These are phyloP conservation scores for Silurus meridionalis DNA, from an alignment of 2,113 vertebrate species.

Conservation along the genomic window DNA sequence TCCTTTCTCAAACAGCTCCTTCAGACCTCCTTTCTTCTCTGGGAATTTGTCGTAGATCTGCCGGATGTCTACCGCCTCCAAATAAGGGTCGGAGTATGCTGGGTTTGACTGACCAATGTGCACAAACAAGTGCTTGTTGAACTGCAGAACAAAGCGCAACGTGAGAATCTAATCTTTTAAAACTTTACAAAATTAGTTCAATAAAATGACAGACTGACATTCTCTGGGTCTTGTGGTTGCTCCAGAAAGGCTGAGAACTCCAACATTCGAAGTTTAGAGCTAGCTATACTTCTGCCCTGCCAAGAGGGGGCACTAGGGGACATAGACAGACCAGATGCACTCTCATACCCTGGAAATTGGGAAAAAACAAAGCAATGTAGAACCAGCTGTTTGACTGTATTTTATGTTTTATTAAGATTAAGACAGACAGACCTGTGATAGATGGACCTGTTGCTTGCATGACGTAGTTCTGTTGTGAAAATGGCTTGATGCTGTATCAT, in stretches of 20 bases:
- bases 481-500: slow-evolving; percentile 87
- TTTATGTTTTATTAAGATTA: neutral
- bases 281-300: slow-evolving; percentile 90
- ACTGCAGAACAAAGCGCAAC: slow-evolving; percentile 68
- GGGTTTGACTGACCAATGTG: slow-evolving; percentile 91
- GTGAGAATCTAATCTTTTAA: neutral
- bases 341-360: slow-evolving; percentile 80
- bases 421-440: slow-evolving; percentile 80
- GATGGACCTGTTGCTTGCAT: slow-evolving; percentile 81
- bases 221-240: slow-evolving; percentile 89
- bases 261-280: slow-evolving; percentile 90
- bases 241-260: slow-evolving; percentile 95
- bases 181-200: neutral
- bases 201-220: slow-evolving; percentile 71
- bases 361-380: neutral
- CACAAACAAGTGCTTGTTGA: slow-evolving; percentile 92
- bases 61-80: slow-evolving; percentile 88
- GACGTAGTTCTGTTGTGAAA: slow-evolving; percentile 87
- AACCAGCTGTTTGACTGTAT: slow-evolving; percentile 1
- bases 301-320: slow-evolving; percentile 81
- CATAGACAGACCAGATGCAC: slow-evolving; percentile 77
- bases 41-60: slow-evolving; percentile 97
- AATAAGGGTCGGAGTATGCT: slow-evolving; percentile 84
- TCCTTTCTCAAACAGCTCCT: slow-evolving; percentile 90
- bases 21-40: slow-evolving; percentile 91